Base-by-base conservation (phyloP, 2,113 vertebrate genomes). In the Alligator sinensis region DNA sequence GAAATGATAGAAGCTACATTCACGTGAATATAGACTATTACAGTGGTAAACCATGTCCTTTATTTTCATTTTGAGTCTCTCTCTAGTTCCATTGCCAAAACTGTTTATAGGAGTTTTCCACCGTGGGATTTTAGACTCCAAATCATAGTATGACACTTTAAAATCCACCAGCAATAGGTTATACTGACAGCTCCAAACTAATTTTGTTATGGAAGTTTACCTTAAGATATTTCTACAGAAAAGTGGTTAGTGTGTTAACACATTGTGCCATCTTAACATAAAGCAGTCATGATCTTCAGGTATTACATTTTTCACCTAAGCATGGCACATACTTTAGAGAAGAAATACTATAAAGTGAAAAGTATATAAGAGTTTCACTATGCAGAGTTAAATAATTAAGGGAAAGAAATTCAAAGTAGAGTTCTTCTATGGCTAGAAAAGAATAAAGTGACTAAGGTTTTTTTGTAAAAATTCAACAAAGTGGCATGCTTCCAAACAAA, bases 311-410 rank as follows among this genome's bases (percentile, higher is more conserved):
- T 93, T 87, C 74, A 55, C 5, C 14, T 38, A 58, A 18, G 55
- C 58, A 24, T 61, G 54, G 6, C 25, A 59, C 60, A 4, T 11
- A 63, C 79, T 94, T 88, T 77, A 54, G 8, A 74, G 3, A 2
- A 17, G 7, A 81, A 84, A 89, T 70, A 88, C 84, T 2, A 1
- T 55, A 91, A 75, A 2, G 22, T 21, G 2, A 74, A 38, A 81
- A 77, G 25, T 78, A 9, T 47, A 9, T 47, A 82, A 83, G 15
- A n/a, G 16, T 28, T 88, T 86, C 83, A 86, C 18, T 22, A 60
- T 60, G 13, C 16, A 96, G 58, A 75, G 55, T 47, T 96, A 84
- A 97, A 97, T 96, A 97, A 95, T 96, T 97, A 97, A 97, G 96
- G 82, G 78, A 92, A 97, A 92, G 11, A 58, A 95, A 92, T 47